These are phyloP conservation scores for Masnerella sp. DNA, from an alignment of 2,888 invertebrate species.

Conservation along the genomic window DNA sequence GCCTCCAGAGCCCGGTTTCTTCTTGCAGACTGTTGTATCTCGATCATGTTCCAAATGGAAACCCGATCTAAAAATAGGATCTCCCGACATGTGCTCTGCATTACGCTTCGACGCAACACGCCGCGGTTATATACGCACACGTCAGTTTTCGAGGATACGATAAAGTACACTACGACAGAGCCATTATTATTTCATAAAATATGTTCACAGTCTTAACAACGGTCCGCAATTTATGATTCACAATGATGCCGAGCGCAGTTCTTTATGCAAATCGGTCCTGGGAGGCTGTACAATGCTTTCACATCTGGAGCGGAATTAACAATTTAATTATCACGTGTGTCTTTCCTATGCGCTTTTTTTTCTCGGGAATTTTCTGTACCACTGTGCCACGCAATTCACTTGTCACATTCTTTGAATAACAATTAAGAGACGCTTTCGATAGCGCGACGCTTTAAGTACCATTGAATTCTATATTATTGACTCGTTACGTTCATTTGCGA, in stretches of 20 bases:
- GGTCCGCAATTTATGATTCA: constrained; percentile 50
- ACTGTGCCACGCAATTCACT: constrained; percentile 8
- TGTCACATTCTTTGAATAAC: constrained; percentile 26
- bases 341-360: constrained; percentile 12
- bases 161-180: constrained; percentile 50
- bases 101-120: constrained; percentile 57
- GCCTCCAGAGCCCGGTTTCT: constrained; percentile 1
- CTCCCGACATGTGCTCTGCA: constrained; percentile 65
- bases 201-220: constrained; percentile 40
- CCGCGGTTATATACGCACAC: constrained; percentile 52
- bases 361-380: constrained; percentile 20
- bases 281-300: constrained; percentile 45
- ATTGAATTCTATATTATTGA: too few species aligned
- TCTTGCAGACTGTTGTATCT: constrained; percentile 57
- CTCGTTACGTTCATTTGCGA: too few species aligned
- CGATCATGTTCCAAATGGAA: constrained; percentile 65
- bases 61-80: constrained; percentile 68
- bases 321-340: constrained; percentile 51
- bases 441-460: not conserved
- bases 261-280: constrained; percentile 54
- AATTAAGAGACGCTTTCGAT: constrained; percentile 2
- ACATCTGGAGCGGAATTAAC: constrained; percentile 57
- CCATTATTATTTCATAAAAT: constrained; percentile 55
- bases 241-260: constrained; percentile 30
- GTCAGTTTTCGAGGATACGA: constrained; percentile 50